phyloP scores from a whole-genome alignment of 2,797 vertebrate species.

The Oreonectes daqikongensis region DNA sequence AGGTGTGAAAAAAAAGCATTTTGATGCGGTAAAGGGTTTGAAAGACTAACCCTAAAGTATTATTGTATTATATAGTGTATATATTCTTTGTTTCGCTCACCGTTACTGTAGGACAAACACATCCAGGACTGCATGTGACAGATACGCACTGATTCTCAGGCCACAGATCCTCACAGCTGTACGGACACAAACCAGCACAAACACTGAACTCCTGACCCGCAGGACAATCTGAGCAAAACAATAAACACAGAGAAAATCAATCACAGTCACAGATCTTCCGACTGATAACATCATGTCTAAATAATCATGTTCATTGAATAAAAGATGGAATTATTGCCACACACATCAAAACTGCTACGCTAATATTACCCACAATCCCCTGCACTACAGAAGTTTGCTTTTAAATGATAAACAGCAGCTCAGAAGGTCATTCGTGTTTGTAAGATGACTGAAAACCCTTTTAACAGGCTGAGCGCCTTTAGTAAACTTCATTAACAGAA shows the following conservation, averaged over 20 bases:
- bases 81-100: conserved; percentile 63
- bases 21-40: too few species aligned
- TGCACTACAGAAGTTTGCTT: not conserved
- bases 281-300: too few species aligned
- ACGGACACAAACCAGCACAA: conserved; percentile 82
- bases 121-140: conserved; percentile 79
- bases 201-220: conserved; percentile 69
- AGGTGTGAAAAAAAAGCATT: too few species aligned
- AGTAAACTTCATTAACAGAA: conserved; percentile 29
- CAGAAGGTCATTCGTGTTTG: not conserved
- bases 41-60: too few species aligned
- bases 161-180: conserved; percentile 80
- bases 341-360: too few species aligned
- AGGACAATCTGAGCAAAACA: conserved; percentile 76
- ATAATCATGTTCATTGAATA: too few species aligned
- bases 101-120: conserved; percentile 78
- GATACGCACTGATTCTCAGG: conserved; percentile 76
- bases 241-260: not conserved
- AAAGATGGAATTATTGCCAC: too few species aligned
- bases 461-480: not conserved
- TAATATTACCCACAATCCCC: not conserved
- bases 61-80: not conserved
- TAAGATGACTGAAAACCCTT: not conserved
- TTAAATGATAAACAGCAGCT: not conserved
- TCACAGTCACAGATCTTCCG: not conserved